phyloP scores from a whole-genome alignment of 2,113 vertebrate species.

The Podarcis muralis region DNA sequence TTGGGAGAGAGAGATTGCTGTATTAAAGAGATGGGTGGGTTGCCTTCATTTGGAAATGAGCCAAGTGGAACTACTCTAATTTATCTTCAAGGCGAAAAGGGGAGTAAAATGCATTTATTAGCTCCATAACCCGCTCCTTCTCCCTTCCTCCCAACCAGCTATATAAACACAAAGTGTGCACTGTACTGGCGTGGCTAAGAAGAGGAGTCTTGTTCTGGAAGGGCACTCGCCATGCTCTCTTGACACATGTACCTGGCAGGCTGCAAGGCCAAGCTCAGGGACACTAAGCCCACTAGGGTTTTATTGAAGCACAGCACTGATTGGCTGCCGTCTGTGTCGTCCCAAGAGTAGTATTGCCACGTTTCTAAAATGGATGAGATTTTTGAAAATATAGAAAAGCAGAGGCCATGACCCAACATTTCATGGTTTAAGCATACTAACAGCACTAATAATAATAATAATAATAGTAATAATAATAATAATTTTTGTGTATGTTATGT shows the following conservation, averaged over 20 bases:
- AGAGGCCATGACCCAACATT: background rate
- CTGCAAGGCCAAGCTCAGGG: background rate
- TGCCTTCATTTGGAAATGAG: constrained; percentile 38
- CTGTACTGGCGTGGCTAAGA: background rate
- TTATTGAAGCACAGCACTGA: background rate
- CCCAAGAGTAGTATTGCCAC: background rate
- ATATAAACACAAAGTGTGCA: background rate
- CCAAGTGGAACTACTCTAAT: constrained; percentile 6
- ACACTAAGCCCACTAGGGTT: background rate
- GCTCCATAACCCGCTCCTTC: background rate
- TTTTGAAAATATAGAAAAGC: background rate
- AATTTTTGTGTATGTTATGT: too few species aligned
- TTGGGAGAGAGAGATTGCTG: background rate
- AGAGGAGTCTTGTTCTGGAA: background rate
- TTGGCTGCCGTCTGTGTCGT: background rate
- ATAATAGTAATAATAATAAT: too few species aligned
- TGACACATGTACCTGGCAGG: too few species aligned
- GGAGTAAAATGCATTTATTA: background rate
- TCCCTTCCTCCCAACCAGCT: background rate
- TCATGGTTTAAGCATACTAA: background rate
- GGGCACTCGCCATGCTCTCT: background rate
- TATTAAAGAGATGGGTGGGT: constrained; percentile 16
- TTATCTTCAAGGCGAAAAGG: constrained; percentile 1
- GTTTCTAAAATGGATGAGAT: background rate
- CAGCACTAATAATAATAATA: background rate